Percentiles rank a stretch among this genome's conserved stretches.
phyloP scores from a whole-genome alignment of 2,888 invertebrate species.

The Protophormia terraenovae region DNA sequence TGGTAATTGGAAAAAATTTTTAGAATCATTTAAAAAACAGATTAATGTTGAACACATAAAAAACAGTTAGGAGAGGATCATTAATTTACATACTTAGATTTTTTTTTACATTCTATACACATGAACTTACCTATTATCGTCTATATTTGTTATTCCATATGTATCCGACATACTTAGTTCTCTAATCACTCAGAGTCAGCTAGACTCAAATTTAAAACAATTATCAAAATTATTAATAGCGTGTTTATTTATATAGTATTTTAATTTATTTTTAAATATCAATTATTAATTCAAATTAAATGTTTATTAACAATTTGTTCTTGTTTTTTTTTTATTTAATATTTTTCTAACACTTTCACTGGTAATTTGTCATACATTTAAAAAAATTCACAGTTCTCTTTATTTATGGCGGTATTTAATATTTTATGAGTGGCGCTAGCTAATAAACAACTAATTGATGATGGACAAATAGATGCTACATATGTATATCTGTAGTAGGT shows the following conservation, averaged over 20 bases:
- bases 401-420: neutral
- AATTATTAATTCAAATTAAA: neutral
- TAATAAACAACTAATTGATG: neutral
- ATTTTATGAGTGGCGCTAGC: too few species aligned
- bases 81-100: too few species aligned
- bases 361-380: neutral
- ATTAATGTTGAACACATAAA: too few species aligned
- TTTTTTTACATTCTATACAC: too few species aligned
- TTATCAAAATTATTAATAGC: neutral
- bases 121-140: slow-evolving; percentile 60
- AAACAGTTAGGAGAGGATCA: too few species aligned
- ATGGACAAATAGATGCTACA: too few species aligned
- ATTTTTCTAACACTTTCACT: neutral
- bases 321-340: neutral
- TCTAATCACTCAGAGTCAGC: neutral
- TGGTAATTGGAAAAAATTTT: too few species aligned
- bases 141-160: slow-evolving; percentile 70
- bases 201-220: neutral
- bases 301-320: neutral
- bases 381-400: neutral
- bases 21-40: too few species aligned
- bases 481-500: too few species aligned
- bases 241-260: neutral
- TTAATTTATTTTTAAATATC: neutral
- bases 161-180: slow-evolving; percentile 72